Base-by-base conservation (phyloP, 2,888 invertebrate genomes). In the Temnothorax ravouxi region DNA sequence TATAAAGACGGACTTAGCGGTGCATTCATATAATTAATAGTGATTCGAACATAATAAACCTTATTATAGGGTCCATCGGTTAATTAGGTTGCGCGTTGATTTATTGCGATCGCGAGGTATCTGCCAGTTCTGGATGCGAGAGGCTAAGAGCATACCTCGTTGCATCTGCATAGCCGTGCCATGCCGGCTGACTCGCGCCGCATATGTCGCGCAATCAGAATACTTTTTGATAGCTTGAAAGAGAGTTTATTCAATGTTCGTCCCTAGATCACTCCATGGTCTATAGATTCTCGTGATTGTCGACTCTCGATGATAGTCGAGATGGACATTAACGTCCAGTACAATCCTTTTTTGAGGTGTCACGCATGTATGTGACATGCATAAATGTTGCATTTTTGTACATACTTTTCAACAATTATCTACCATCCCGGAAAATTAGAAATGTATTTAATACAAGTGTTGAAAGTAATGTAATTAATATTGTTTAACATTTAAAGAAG, bases 51-150 rank as follows among this genome's bases (percentile, higher is more conserved):
- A 91, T 93, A 93, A 93, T 92, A 91, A 92, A 92, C 90, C 91
- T 90, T 90, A 93, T 93, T 93, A 92, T 91, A 88, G 90, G 88
- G 91, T 90, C 88, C 90, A 91, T 89, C 90, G 89, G 91, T 92
- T 93, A 94, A 93, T 93, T 93, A 93, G 92, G 91, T 91, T 92
- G 91, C 90, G 64, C 86, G 87, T 91, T 93, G 93, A 94, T 94
- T 94, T 93, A 93, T 93, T 88, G 87, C 91, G 88, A 91, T 90
- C 85, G 86, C 76, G 87, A 85, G 88, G 87, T 89, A 89, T 83
- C 83, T 82, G 83, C 72, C 72, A 72, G 72, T 47, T 71, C 79
- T 72, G 34, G 56, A 44, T 21, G 59, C 25, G 18, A 29, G 18
- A 29, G 38, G 25, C 76, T 76, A 64, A 64, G 76, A 52, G 59